phyloP scores from a whole-genome alignment of 2,113 vertebrate genomes.

The Guaruba guarouba region DNA sequence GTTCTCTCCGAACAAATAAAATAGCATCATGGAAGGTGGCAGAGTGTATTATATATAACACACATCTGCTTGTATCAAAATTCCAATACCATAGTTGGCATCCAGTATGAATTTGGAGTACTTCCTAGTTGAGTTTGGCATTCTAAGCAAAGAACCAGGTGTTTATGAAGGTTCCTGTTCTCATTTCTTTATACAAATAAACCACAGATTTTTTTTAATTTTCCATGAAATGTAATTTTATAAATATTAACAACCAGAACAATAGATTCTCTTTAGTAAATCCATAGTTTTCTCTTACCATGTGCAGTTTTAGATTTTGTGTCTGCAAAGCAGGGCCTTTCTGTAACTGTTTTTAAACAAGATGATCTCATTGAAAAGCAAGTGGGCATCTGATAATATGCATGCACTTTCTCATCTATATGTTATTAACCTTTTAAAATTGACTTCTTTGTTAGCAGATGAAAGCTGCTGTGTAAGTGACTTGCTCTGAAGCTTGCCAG shows the following conservation, averaged over 20 bases:
- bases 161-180: not conserved
- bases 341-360: not conserved
- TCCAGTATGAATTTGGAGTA: not conserved
- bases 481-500: slow-evolving; percentile 9
- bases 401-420: not conserved
- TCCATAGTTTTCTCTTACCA: not conserved
- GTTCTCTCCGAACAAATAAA: not conserved
- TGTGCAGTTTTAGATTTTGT: not conserved
- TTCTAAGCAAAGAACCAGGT: not conserved
- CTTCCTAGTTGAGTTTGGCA: not conserved
- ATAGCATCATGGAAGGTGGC: not conserved
- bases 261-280: not conserved
- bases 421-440: slow-evolving; percentile 19
- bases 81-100: not conserved
- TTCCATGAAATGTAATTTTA: not conserved
- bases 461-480: slow-evolving; percentile 3
- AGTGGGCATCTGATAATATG: not conserved
- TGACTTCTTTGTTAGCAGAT: not conserved
- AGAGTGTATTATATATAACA: not conserved
- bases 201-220: not conserved
- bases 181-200: not conserved
- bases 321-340: not conserved
- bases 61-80: not conserved
- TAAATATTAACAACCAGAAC: not conserved
- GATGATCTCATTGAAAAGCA: not conserved